These are phyloP conservation scores for Drosophila subpulchrella DNA, from an alignment of 1,140 invertebrate genomes.

Conservation along the genomic window DNA sequence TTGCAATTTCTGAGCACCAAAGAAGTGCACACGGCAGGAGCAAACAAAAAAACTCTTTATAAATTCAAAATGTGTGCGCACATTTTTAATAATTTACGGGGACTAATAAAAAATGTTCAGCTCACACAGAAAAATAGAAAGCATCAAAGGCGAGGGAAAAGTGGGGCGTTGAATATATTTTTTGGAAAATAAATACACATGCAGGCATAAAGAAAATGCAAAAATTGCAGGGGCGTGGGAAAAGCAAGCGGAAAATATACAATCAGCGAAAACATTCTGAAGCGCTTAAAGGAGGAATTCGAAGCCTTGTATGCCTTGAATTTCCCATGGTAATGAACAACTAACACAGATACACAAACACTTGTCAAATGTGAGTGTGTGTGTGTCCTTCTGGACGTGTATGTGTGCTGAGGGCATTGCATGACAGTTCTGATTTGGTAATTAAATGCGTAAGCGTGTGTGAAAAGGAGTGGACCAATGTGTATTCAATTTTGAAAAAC, in stretches of 20 bases:
- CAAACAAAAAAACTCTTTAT: slow-evolving; percentile 57
- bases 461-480: slow-evolving; percentile 8
- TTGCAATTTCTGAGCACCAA: slow-evolving; percentile 43
- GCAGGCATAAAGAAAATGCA: slow-evolving; percentile 25
- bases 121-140: slow-evolving; percentile 13
- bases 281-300: slow-evolving; percentile 1
- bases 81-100: slow-evolving; percentile 61
- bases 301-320: slow-evolving; percentile 29
- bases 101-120: slow-evolving; percentile 44
- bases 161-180: slow-evolving; percentile 8
- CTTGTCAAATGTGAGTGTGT: slow-evolving; percentile 16
- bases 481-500: neutral
- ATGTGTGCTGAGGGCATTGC: slow-evolving; percentile 33
- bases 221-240: slow-evolving; percentile 6
- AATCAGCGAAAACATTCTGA: slow-evolving; percentile 18
- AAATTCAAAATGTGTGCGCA: slow-evolving; percentile 45
- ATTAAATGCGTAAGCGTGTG: slow-evolving; percentile 51
- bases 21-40: slow-evolving; percentile 20
- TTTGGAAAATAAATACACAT: slow-evolving; percentile 44
- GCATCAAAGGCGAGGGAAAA: neutral
- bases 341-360: neutral
- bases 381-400: slow-evolving; percentile 7
- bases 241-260: slow-evolving; percentile 6
- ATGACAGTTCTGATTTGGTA: slow-evolving; percentile 53
- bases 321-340: slow-evolving; percentile 59